phyloP scores from a whole-genome alignment of 2,113 vertebrate genomes.

The Pseudonaja textilis region DNA sequence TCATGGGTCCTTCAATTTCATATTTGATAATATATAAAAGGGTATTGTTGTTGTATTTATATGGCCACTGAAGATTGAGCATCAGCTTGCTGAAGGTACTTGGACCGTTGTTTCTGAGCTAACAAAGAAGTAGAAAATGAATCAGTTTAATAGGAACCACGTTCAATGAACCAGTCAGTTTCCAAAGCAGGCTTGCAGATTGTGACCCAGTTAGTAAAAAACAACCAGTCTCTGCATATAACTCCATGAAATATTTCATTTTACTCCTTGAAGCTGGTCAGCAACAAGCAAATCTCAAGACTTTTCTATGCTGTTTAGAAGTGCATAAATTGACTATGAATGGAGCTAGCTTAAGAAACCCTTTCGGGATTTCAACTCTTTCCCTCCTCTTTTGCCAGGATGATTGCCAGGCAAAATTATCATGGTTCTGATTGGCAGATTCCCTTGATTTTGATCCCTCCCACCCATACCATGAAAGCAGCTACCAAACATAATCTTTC shows the following conservation, averaged over 20 bases:
- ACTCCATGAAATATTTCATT: background rate
- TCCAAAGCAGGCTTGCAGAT: background rate
- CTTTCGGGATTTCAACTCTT: background rate
- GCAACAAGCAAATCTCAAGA: background rate
- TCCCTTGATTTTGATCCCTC: background rate
- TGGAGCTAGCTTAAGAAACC: background rate
- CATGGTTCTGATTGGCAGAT: background rate
- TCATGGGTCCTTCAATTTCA: slow-evolving; percentile 93
- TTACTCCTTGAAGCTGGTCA: background rate
- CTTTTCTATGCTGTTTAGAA: background rate
- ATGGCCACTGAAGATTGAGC: slow-evolving; percentile 85
- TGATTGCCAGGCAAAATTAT: background rate
- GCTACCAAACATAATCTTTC: background rate
- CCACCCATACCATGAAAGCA: background rate
- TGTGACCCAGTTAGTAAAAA: background rate
- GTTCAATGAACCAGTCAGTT: background rate
- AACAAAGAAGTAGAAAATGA: slow-evolving; percentile 42
- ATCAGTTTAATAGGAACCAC: background rate
- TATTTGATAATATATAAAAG: slow-evolving; percentile 85
- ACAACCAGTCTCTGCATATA: background rate
- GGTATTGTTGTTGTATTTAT: slow-evolving; percentile 80
- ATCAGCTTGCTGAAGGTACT: slow-evolving; percentile 94
- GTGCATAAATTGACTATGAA: background rate
- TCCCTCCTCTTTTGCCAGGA: background rate
- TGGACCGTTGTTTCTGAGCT: slow-evolving; percentile 92